Percentiles rank a stretch among this genome's conserved stretches.
Conservation (phyloP, 2,888 invertebrate species). For the Ectemnius lituratus region DNA sequence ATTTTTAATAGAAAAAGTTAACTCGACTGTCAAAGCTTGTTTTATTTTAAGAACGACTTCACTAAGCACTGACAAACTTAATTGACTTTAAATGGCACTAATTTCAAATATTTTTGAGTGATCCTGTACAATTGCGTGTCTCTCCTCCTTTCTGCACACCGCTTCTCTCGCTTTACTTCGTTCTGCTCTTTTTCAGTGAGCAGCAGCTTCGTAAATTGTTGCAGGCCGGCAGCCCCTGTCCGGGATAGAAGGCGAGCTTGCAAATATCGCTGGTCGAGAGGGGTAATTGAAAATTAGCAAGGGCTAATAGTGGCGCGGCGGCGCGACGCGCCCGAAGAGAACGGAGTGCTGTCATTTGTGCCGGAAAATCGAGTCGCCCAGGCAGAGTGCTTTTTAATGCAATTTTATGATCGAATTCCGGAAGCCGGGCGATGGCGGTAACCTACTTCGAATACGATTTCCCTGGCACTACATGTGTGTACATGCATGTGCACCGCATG, state of each 20-base stretch:
- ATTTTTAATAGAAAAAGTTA: too few relatives aligned
- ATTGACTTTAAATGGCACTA: too few relatives aligned
- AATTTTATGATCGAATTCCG: conserved; percentile 67
- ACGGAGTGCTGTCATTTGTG: conserved; percentile 66
- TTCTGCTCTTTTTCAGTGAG: conserved; percentile 14
- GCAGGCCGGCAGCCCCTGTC: conserved; percentile 44
- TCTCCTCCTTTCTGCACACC: not conserved
- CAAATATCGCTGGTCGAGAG: conserved; percentile 67
- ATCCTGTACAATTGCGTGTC: too few relatives aligned
- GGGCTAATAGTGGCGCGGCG: conserved; percentile 64
- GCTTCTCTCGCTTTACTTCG: not conserved
- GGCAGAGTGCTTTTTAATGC: conserved; percentile 70
- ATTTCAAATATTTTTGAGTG: too few relatives aligned
- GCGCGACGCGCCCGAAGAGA: conserved; percentile 55
- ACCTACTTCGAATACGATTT: conserved; percentile 64
- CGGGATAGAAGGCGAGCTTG: conserved; percentile 61
- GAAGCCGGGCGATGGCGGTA: conserved; percentile 36
- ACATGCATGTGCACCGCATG: too few relatives aligned
- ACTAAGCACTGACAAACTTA: too few relatives aligned
- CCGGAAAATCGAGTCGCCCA: conserved; percentile 67
- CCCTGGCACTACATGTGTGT: conserved; percentile 31
- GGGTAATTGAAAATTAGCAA: conserved; percentile 72
- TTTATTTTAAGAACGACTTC: not conserved
- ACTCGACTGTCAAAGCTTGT: too few relatives aligned
- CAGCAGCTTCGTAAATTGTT: conserved; percentile 55